phyloP scores from a whole-genome alignment of 1,140 invertebrate species.

The Homalodisca vitripennis region DNA sequence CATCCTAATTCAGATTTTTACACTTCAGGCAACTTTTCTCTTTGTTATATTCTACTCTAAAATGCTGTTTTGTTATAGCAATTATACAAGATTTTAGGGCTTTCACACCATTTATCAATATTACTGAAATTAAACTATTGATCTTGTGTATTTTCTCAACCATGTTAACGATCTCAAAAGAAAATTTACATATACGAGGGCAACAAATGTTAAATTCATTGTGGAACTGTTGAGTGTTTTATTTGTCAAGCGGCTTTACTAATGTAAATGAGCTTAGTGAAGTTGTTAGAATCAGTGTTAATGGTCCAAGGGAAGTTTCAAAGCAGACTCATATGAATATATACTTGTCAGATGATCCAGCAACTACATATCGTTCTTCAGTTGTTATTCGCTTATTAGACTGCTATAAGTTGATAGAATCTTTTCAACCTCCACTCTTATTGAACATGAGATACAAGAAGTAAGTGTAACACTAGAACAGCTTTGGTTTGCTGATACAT shows the following conservation, averaged over 20 bases:
- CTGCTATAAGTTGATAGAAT: background rate
- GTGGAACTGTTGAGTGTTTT: no score
- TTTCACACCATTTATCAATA: conserved; percentile 30
- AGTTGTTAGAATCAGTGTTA: background rate
- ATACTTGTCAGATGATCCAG: conserved; percentile 7
- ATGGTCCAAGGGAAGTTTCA: background rate
- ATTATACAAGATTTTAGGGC: conserved; percentile 18
- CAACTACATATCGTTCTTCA: conserved; percentile 1
- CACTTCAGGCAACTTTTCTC: conserved; percentile 20
- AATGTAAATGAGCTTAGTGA: conserved; percentile 1
- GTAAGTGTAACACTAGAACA: background rate
- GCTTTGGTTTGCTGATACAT: background rate
- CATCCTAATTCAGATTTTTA: conserved; percentile 23
- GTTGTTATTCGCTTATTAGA: conserved; percentile 1
- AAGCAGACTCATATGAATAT: background rate
- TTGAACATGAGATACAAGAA: background rate
- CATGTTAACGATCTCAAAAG: conserved; percentile 11
- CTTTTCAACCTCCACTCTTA: background rate
- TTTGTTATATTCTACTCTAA: conserved; percentile 19
- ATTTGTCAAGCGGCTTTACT: no score
- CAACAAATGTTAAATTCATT: background rate
- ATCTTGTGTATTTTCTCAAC: conserved; percentile 19
- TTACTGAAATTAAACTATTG: conserved; percentile 26
- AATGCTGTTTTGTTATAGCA: conserved; percentile 29
- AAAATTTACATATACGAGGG: conserved; percentile 3